A percentile compares a stretch with the other conserved stretches of the same genome.
Conservation (phyloP, 1,140 invertebrate species). For the Lutraria rhynchaena region DNA sequence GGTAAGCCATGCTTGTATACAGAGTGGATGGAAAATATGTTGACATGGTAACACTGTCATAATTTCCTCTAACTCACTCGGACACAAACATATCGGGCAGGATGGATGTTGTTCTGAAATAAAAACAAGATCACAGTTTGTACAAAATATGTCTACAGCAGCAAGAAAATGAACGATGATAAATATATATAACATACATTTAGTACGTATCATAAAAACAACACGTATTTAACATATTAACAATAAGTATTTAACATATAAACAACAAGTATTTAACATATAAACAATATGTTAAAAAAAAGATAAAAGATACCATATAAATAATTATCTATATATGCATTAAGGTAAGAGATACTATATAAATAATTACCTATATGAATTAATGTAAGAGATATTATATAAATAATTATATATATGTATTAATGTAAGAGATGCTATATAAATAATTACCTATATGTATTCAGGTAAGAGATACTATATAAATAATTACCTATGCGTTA, state of each 20-base stretch:
- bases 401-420: background rate
- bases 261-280: too few relatives aligned
- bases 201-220: too few relatives aligned
- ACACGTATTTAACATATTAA: too few relatives aligned
- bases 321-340: too few relatives aligned
- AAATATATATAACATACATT: too few relatives aligned
- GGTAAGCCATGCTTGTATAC: constrained; percentile 66
- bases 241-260: background rate
- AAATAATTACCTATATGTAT: too few relatives aligned
- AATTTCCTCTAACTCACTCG: constrained; percentile 53
- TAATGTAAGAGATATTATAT: background rate
- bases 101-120: constrained; percentile 61
- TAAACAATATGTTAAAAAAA: too few relatives aligned
- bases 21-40: constrained; percentile 68
- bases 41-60: constrained; percentile 65
- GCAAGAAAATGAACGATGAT: background rate
- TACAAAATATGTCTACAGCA: background rate
- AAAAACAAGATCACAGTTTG: too few relatives aligned
- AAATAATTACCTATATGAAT: background rate
- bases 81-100: constrained; percentile 67
- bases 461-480: too few relatives aligned
- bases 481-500: too few relatives aligned
- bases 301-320: too few relatives aligned
- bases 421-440: background rate
- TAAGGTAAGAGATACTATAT: background rate